A percentile compares a stretch with the other conserved stretches of the same genome.
Conservation (phyloP, 2,797 vertebrate species). For the Phrynocephalus forsythii region DNA sequence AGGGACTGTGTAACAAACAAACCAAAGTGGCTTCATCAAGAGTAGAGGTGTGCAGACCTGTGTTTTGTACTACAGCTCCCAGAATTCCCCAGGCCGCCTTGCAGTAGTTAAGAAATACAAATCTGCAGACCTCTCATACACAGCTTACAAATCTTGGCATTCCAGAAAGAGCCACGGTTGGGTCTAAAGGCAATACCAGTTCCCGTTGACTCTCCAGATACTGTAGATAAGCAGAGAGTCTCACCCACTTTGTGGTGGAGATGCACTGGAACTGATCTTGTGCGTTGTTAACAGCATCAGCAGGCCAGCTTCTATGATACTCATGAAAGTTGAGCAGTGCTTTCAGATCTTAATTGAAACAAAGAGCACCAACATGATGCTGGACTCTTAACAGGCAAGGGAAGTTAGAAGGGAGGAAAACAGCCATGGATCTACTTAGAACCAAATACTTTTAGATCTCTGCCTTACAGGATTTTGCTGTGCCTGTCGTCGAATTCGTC, state of each 20-base stretch:
- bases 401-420: background rate
- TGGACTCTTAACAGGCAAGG: constrained; percentile 26
- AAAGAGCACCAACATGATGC: constrained; percentile 15
- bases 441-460: background rate
- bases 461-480: background rate
- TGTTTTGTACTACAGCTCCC: too few species aligned
- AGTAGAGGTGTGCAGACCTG: too few species aligned
- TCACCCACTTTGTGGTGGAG: constrained; percentile 1
- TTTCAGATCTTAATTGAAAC: constrained; percentile 7
- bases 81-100: too few species aligned
- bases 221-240: background rate
- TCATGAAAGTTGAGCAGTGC: background rate
- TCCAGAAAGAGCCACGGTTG: background rate
- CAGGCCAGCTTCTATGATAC: constrained; percentile 25
- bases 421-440: background rate
- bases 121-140: background rate
- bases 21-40: background rate
- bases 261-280: constrained; percentile 1
- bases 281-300: constrained; percentile 17
- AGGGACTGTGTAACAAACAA: background rate
- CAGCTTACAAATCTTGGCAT: background rate
- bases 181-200: background rate
- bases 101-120: too few species aligned
- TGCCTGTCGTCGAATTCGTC: background rate
- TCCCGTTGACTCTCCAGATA: background rate